phyloP scores from a whole-genome alignment of 1,140 invertebrate genomes.

The Psilanteris sp. region DNA sequence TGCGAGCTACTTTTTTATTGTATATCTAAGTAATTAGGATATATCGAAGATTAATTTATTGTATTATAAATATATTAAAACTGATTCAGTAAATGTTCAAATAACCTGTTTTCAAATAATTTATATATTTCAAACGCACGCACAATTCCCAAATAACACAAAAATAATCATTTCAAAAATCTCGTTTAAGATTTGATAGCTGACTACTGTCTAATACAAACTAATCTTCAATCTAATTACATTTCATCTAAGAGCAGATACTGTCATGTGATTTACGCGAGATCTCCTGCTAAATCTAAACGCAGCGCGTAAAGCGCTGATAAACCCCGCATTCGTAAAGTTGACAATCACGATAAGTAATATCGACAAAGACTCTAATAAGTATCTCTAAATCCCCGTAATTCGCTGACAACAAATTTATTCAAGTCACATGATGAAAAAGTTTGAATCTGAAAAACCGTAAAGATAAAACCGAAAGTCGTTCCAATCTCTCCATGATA shows the following conservation, averaged over 20 bases:
- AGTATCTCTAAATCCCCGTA: slow-evolving; percentile 29
- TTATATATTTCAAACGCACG: too few species aligned
- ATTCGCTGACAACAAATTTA: slow-evolving; percentile 29
- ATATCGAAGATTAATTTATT: too few species aligned
- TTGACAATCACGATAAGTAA: slow-evolving; percentile 56
- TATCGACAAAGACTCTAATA: slow-evolving; percentile 47
- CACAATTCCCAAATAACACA: slow-evolving; percentile 11
- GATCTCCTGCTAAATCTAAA: slow-evolving; percentile 44
- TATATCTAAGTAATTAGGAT: too few species aligned
- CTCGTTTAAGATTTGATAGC: slow-evolving; percentile 26
- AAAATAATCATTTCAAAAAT: slow-evolving; percentile 41
- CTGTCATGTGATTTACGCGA: slow-evolving; percentile 47
- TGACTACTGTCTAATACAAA: slow-evolving; percentile 33
- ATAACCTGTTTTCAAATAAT: too few species aligned
- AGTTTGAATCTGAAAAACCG: too few species aligned
- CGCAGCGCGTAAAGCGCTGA: slow-evolving; percentile 33
- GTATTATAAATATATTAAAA: too few species aligned
- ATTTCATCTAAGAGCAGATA: slow-evolving; percentile 53
- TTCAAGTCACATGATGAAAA: slow-evolving; percentile 11
- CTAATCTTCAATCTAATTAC: slow-evolving; percentile 52
- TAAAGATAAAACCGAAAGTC: too few species aligned
- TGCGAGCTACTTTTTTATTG: too few species aligned
- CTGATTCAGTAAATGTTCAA: too few species aligned
- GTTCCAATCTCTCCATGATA: too few species aligned
- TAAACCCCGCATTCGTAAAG: slow-evolving; percentile 54